Evolutionary conservation across 30 jellyfish, hydroid and myxozoan species (phyloP), one percentile per base, ranked within the genome.

Genomic region (Aurelia aurita): DNA sequence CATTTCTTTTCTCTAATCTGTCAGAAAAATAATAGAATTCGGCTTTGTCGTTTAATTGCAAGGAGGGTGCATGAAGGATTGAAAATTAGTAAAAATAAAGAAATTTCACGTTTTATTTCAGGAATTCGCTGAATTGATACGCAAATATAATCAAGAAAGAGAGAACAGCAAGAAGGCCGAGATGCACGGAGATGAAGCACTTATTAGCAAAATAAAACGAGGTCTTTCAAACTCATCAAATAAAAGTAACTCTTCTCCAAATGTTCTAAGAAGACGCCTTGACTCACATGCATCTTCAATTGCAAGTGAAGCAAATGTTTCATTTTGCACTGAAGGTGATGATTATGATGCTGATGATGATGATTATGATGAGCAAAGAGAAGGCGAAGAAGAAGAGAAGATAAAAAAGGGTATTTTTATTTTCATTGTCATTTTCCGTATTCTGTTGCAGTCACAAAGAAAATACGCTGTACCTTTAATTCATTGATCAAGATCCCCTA

Each of bases 91-190:
- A 39, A 7, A 15, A 39, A 39, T 39, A 39, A 6, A 5, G 43
- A 5, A 39, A 9, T 39, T 39, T 39, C 51, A 39, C 51, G 9
- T 39, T 39, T 39, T 39, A 39, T 39, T 32, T 12, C 31, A 76
- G 88, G 88, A 61, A 54, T 76, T 76, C 43, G 58, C 88, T 14
- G 44, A 59, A 49, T 10, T 76, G 43, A 76, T 76, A 44, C 63
- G 35, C 1, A 35, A 58, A 55, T 76, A 54, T 45, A 20, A 53
- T n/a, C 51, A 76, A 32, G 88, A 58, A 43, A 64, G 51, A 13
- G 65, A 54, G n/a, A 31, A 74, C 5, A 31, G 29, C 23, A 51
- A 53, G 57, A 0, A 39, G 9, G 51, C 7, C 14, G 16, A 39
- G 51, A 39, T 39, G 12, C 16, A 39, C 9, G 51, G 51, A 4